A percentile compares a stretch with the other conserved stretches of the same genome.
These are phyloP conservation scores for Elephas maximus DNA, from an alignment of 2,113 vertebrate genomes.

Conservation along the genomic window DNA sequence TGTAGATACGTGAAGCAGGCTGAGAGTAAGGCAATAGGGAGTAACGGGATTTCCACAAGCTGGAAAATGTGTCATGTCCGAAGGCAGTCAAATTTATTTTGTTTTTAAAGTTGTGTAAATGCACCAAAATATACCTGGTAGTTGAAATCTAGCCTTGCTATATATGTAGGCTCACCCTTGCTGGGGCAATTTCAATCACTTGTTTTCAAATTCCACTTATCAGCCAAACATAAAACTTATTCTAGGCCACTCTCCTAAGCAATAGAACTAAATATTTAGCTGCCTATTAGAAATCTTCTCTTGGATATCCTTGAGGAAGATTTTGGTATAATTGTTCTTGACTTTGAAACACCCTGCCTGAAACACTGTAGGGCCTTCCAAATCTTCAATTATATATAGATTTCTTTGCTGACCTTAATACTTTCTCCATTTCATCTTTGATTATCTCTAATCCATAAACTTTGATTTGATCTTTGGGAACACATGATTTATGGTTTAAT, in stretches of 20 bases:
- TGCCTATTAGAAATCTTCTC: neutral
- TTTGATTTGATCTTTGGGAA: neutral
- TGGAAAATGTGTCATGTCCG: neutral
- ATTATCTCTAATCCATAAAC: too few relatives aligned
- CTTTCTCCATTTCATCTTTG: neutral
- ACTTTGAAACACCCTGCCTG: slow-evolving; percentile 4
- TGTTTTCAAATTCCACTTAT: slow-evolving; percentile 22
- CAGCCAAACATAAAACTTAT: slow-evolving; percentile 58
- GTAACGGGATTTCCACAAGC: too few relatives aligned
- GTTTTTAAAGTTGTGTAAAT: neutral
- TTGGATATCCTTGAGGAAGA: neutral
- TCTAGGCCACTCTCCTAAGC: neutral
- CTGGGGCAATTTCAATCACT: neutral
- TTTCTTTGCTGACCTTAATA: neutral
- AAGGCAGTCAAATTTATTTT: neutral
- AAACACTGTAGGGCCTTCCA: neutral
- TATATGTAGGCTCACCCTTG: neutral
- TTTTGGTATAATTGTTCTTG: slow-evolving; percentile 27
- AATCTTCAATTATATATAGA: neutral
- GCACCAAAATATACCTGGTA: neutral
- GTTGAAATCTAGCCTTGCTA: neutral
- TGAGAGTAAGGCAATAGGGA: neutral
- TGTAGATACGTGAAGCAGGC: neutral
- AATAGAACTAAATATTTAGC: slow-evolving; percentile 37
- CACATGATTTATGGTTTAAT: neutral